Conservation (phyloP, 2,113 vertebrate species). For the Neodontobutis hainanensis region DNA sequence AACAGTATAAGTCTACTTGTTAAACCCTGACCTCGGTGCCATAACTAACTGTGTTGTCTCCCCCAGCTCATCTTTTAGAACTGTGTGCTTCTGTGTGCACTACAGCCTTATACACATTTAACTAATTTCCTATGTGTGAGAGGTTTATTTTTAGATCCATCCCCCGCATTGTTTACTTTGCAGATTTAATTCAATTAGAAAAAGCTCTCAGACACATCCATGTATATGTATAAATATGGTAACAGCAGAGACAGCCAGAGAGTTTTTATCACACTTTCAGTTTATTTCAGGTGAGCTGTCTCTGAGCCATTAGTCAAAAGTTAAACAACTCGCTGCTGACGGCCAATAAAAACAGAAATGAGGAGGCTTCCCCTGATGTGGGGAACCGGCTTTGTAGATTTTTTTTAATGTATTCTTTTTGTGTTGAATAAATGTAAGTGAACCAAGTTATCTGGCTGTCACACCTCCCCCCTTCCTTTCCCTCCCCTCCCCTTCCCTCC, state of each 20-base stretch:
- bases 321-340: constrained; percentile 41
- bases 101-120: background rate
- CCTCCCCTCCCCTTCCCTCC: constrained; percentile 54
- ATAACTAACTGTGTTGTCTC: too few species aligned
- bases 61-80: too few species aligned
- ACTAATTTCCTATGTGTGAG: background rate
- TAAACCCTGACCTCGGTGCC: too few species aligned
- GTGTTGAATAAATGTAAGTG: constrained; percentile 68
- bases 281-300: constrained; percentile 32
- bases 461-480: constrained; percentile 25
- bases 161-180: constrained; percentile 7
- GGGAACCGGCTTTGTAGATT: constrained; percentile 40
- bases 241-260: constrained; percentile 1
- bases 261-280: constrained; percentile 29
- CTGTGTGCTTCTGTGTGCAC: background rate
- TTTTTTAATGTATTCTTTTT: constrained; percentile 35
- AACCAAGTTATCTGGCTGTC: constrained; percentile 71
- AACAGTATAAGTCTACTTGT: too few species aligned
- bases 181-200: constrained; percentile 36
- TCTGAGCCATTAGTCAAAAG: constrained; percentile 50
- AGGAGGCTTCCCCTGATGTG: constrained; percentile 38
- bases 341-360: constrained; percentile 38
- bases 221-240: background rate
- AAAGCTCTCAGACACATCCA: background rate
- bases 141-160: constrained; percentile 17